Evolutionary conservation across 2,888 invertebrate genomes (phyloP), one percentile per base, ranked within the genome.

Genomic region (Zaprionus lineosus): DNA sequence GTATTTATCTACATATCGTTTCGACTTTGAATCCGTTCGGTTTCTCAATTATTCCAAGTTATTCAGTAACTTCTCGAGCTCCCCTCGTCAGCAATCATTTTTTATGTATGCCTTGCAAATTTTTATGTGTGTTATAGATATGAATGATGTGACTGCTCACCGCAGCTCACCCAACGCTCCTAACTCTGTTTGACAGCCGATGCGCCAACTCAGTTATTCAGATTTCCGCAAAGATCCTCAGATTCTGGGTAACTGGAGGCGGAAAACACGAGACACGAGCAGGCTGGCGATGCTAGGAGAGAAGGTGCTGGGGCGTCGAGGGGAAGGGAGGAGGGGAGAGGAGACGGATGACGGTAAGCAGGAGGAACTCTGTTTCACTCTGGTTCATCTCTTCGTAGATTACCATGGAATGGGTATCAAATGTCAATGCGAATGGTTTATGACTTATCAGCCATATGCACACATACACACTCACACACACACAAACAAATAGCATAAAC

Each of bases 351-450:
- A n/a, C n/a, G n/a, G n/a, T n/a, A n/a, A n/a, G n/a, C n/a, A n/a
- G n/a, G n/a, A n/a, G n/a, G n/a, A n/a, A n/a, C n/a, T n/a, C n/a
- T n/a, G n/a, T n/a, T n/a, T n/a, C n/a, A n/a, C n/a, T n/a, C n/a
- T n/a, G n/a, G n/a, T n/a, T n/a, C n/a, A n/a, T n/a, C n/a, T n/a
- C n/a, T n/a, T n/a, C n/a, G n/a, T n/a, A n/a, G n/a, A n/a, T n/a
- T n/a, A n/a, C 28, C 37, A 43, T 15, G 43, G 47, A 39, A 51
- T 40, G 40, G 39, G 46, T 76, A 84, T 76, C 77, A 66, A 50
- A 81, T 77, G 66, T 76, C 77, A 73, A 61, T 60, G 60, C 62
- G 46, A 31, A 65, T 63, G 63, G 69, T 57, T 76, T 81, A 66
- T 82, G 66, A 55, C 59, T 76, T 76, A 84, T 73, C 77, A 62